These are phyloP conservation scores for Gasterosteus nipponicus DNA, from an alignment of 2,113 vertebrate species.

Conservation along the genomic window DNA sequence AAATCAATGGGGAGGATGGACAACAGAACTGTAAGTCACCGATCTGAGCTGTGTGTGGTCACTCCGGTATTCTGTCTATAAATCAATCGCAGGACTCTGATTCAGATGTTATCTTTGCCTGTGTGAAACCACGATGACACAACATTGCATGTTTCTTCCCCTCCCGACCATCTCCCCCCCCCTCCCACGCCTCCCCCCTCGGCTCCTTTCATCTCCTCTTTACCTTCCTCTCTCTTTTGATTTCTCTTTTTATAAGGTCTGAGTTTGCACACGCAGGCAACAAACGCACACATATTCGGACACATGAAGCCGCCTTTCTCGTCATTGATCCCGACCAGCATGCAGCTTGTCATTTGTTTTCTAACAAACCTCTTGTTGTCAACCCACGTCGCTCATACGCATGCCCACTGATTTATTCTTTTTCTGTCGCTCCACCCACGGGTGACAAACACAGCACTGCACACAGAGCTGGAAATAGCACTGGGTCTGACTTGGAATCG, in stretches of 20 bases:
- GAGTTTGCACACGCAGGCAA: constrained; percentile 45
- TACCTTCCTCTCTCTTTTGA: constrained; percentile 51
- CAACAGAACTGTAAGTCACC: background rate
- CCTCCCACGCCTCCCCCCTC: constrained; percentile 17
- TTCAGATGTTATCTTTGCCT: constrained; percentile 53
- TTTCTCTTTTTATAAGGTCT: constrained; percentile 41
- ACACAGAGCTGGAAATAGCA: constrained; percentile 78
- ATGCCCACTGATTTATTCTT: constrained; percentile 36
- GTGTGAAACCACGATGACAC: constrained; percentile 30
- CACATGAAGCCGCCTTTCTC: constrained; percentile 33
- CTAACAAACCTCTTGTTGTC: constrained; percentile 36
- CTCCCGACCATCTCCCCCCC: constrained; percentile 1
- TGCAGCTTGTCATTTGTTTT: constrained; percentile 32
- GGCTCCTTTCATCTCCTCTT: constrained; percentile 45
- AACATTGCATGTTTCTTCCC: constrained; percentile 17
- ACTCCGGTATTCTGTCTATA: background rate
- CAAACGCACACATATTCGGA: constrained; percentile 21
- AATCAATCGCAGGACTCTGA: background rate
- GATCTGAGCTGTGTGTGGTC: constrained; percentile 3
- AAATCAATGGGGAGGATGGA: constrained; percentile 1
- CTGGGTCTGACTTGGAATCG: constrained; percentile 80
- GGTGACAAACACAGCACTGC: constrained; percentile 66
- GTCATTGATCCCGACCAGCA: constrained; percentile 48
- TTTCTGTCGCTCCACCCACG: constrained; percentile 24
- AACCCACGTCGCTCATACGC: constrained; percentile 3